Conservation (phyloP, 2,888 invertebrate genomes). For the Digitonthophagus gazella region DNA sequence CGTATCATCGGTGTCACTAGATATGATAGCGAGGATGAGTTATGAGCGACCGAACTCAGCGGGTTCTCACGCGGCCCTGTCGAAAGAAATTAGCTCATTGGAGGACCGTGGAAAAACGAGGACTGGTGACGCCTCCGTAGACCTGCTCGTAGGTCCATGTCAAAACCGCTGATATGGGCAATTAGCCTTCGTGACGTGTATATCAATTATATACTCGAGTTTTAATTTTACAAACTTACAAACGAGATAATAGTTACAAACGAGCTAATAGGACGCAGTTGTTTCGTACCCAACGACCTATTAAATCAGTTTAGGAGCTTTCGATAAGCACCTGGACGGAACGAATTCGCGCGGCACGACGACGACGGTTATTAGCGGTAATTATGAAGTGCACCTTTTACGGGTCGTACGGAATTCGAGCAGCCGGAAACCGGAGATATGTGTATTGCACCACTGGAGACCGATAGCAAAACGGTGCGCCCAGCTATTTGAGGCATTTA, state of each 20-base stretch:
- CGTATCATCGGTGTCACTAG: background rate
- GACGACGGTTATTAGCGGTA: background rate
- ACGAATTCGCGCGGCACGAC: background rate
- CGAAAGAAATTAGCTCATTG: background rate
- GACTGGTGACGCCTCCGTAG: background rate
- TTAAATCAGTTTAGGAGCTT: background rate
- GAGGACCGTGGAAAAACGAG: background rate
- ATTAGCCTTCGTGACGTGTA: background rate
- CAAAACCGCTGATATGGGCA: background rate
- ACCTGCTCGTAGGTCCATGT: background rate
- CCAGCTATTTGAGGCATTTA: background rate
- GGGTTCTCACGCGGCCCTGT: background rate
- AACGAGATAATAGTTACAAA: background rate
- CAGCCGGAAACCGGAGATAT: background rate
- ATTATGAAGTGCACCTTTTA: background rate
- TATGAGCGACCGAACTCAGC: background rate
- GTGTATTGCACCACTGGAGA: background rate
- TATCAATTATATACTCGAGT: background rate
- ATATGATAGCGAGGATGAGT: background rate
- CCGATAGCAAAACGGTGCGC: background rate
- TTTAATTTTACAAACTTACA: background rate
- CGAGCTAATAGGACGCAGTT: background rate
- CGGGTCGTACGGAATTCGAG: too few relatives aligned
- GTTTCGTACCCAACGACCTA: background rate
- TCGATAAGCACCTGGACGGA: background rate